Evolutionary conservation across 2,113 vertebrate genomes (phyloP).

Genomic region (Xenopus laevis): DNA sequence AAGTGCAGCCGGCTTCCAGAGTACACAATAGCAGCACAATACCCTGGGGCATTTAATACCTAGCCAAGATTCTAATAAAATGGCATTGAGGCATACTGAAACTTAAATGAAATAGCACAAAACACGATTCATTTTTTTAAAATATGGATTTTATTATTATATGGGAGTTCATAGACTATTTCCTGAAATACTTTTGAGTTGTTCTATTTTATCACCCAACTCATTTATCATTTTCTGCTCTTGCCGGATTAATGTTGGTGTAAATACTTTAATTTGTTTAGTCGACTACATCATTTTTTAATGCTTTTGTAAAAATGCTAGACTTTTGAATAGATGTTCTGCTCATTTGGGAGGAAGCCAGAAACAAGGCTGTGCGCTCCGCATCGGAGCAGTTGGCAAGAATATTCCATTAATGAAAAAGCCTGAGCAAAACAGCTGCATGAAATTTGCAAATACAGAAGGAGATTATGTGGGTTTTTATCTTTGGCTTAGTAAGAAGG

Average conservation of each 20-base stretch:
- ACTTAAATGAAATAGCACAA: no score
- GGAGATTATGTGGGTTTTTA: constrained; percentile 50
- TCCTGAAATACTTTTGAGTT: no score
- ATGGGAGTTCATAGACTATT: no score
- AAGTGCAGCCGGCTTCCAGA: no score
- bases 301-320: constrained; percentile 7
- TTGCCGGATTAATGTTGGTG: neutral
- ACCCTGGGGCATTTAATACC: no score
- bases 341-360: constrained; percentile 19
- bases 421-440: constrained; percentile 38
- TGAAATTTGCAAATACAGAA: constrained; percentile 41
- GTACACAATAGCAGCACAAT: no score
- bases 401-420: constrained; percentile 45
- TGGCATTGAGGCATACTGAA: no score
- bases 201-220: no score
- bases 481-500: constrained; percentile 46
- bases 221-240: no score
- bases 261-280: constrained; percentile 41
- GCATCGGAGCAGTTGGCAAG: constrained; percentile 44
- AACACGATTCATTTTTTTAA: no score
- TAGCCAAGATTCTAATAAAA: no score
- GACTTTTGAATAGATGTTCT: constrained; percentile 27
- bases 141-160: no score
- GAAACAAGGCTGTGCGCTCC: constrained; percentile 30
- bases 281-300: constrained; percentile 30